Base-by-base conservation (phyloP, 2,888 invertebrate species). In the Ceramica pisi region DNA sequence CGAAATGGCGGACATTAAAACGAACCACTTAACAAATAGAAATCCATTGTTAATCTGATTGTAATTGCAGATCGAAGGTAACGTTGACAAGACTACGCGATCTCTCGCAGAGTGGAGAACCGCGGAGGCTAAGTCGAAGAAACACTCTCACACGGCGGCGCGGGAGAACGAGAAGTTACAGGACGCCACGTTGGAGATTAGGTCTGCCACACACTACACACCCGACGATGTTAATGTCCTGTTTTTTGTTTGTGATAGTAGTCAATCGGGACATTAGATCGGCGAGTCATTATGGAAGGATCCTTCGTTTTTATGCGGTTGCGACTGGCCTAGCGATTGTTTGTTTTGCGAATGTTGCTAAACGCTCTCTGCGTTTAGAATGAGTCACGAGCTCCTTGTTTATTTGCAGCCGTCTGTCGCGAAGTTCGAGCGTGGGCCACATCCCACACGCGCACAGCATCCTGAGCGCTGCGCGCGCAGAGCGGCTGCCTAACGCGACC, bases 101-200 rank as follows among this genome's bases (percentile, higher is more conserved):
- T 96, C 97, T 44, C 96, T 99, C 66, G 96, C 97, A 48, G 99
- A 99, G 86, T 98, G 98, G 98, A 96, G 99, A 67, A 96, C 97
- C 21, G 98, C 98, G 38, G 99, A 99, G 92, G 97, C 97, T 1
- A 99, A 99, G 94, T 97, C 98, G 65, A 99, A 99, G 94, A 98
- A 99, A 90, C 97, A 98, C 75, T 98, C 98, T 76, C 99, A 98
- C 91, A 94, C 97, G 0, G 98, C 98, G 79, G 98, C 99, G 0
- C 97, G 99, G 70, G 99, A 99, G 87, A 98, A 99, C 90, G 99
- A 99, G 93, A 98, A 99, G 90, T 95, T 98, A 53, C 98, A 99
- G 91, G 99, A 99, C 89, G 97, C 97, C 53, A 90, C 93, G 7
- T 85, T 95, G 86, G 96, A 96, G 67, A 91, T 90, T 90, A 95